Percentiles rank a stretch among this genome's conserved stretches.
Evolutionary conservation across 2,888 invertebrate species (phyloP).

Genomic region (Diarsia brunnea): DNA sequence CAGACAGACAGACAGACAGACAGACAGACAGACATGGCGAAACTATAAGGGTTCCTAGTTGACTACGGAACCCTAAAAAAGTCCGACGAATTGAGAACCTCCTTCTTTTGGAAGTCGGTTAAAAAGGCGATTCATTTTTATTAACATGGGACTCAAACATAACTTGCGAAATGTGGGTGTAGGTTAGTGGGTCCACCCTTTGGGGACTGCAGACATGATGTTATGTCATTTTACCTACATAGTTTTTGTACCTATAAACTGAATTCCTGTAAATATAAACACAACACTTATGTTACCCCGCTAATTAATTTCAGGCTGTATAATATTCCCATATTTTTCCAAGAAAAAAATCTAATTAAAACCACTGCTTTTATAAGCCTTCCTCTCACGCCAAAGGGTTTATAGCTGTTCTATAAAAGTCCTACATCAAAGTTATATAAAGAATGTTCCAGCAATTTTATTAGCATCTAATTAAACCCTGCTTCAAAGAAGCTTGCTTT

Average conservation of each 20-base stretch:
- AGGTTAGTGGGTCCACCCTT: too few species aligned
- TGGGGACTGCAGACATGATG: too few species aligned
- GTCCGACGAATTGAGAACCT: too few species aligned
- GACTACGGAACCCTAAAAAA: too few species aligned
- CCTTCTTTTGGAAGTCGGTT: too few species aligned
- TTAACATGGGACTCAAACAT: too few species aligned
- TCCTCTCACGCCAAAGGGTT: neutral
- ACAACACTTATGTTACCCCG: too few species aligned
- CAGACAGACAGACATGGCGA: too few species aligned
- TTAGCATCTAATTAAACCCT: constrained; percentile 37
- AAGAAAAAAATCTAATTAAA: constrained; percentile 13
- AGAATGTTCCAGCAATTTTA: constrained; percentile 25
- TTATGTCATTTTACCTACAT: neutral
- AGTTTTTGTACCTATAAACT: neutral
- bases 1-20: too few species aligned
- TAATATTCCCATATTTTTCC: neutral
- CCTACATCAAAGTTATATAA: constrained; percentile 11
- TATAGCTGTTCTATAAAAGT: constrained; percentile 13
- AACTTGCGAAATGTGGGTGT: too few species aligned
- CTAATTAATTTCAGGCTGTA: neutral
- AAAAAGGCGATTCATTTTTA: neutral
- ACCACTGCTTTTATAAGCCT: neutral
- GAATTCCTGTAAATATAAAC: neutral
- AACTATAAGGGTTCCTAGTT: too few species aligned
- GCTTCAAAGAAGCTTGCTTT: constrained; percentile 27